Percentiles rank a stretch among this genome's conserved stretches.
Conservation (phyloP, 1,140 invertebrate genomes). For the Leptoteleia sp. region DNA sequence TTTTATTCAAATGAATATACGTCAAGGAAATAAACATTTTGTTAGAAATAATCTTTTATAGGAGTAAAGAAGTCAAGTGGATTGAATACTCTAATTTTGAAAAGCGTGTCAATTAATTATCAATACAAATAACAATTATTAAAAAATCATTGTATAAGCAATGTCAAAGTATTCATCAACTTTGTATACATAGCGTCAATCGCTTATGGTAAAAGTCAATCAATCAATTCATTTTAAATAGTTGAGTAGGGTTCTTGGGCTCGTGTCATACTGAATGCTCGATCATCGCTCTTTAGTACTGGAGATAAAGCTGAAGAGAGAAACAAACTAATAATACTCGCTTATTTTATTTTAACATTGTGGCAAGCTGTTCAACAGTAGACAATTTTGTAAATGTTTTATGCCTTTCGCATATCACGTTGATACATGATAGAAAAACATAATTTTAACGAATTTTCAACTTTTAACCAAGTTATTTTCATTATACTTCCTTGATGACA, state of each 20-base stretch:
- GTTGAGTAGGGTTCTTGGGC: conserved; percentile 19
- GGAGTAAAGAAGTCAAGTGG: conserved; percentile 9
- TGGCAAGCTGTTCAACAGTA: too few relatives aligned
- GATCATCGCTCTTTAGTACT: conserved; percentile 43
- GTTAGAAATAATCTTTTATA: too few relatives aligned
- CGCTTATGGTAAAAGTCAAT: conserved; percentile 41
- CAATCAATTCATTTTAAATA: conserved; percentile 56
- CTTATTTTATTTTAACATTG: too few relatives aligned
- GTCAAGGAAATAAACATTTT: too few relatives aligned
- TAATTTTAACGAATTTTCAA: too few relatives aligned
- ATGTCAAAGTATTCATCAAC: conserved; percentile 36
- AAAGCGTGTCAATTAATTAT: conserved; percentile 29
- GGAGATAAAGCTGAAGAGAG: conserved; percentile 17
- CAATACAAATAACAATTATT: conserved; percentile 20
- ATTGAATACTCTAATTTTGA: conserved; percentile 27
- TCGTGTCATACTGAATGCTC: conserved; percentile 43
- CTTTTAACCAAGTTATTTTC: too few relatives aligned
- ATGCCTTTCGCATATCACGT: too few relatives aligned
- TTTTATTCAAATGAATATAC: too few relatives aligned
- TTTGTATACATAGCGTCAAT: conserved; percentile 34
- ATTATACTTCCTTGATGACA: too few relatives aligned
- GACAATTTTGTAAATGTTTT: too few relatives aligned
- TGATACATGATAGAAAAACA: too few relatives aligned
- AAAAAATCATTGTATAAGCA: conserved; percentile 7
- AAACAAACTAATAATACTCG: too few relatives aligned